phyloP scores from a whole-genome alignment of 2,113 vertebrate species.

The Sakesphorus luctuosus region DNA sequence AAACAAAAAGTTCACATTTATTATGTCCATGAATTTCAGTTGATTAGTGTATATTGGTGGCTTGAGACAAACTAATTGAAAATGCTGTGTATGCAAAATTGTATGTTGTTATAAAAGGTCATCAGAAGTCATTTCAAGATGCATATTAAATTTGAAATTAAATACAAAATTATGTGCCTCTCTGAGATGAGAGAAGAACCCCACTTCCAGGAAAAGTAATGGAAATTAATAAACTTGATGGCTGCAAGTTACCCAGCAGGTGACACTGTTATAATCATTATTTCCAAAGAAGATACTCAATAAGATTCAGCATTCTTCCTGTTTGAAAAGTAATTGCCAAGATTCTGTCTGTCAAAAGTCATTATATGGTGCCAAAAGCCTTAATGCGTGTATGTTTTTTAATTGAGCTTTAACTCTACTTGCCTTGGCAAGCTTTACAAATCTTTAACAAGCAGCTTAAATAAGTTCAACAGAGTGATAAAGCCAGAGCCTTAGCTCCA shows the following conservation, averaged over 20 bases:
- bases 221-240: background rate
- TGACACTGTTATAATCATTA: background rate
- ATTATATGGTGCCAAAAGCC: background rate
- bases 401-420: slow-evolving; percentile 29
- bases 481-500: background rate
- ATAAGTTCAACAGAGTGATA: background rate
- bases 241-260: background rate
- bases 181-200: background rate
- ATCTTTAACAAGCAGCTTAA: slow-evolving; percentile 43
- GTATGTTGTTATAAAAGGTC: background rate
- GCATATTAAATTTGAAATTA: background rate
- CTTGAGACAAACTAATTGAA: background rate
- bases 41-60: background rate
- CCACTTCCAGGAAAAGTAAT: background rate
- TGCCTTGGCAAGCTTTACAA: slow-evolving; percentile 41
- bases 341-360: background rate
- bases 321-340: background rate
- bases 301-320: background rate
- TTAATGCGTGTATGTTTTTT: slow-evolving; percentile 1
- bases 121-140: background rate
- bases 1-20: background rate
- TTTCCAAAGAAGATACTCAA: background rate
- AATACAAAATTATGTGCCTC: background rate
- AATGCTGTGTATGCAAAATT: background rate
- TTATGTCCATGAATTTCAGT: background rate